These are phyloP conservation scores for Onychostoma macrolepis DNA, from an alignment of 2,113 vertebrate genomes.

Conservation along the genomic window DNA sequence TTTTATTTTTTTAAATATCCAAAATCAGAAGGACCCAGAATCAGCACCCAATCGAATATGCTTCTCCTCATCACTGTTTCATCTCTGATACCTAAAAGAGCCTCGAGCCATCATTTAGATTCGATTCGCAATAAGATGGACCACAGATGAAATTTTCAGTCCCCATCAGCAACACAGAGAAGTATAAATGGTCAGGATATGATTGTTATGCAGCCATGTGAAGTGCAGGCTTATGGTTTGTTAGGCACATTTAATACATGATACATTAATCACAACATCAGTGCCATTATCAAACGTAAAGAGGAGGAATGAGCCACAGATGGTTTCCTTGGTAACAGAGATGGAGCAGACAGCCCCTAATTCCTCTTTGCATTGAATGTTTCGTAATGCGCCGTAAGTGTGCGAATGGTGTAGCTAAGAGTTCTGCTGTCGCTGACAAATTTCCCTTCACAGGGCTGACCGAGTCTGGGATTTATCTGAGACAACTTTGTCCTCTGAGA, in stretches of 20 bases:
- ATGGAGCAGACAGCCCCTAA: conserved; percentile 60
- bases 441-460: conserved; percentile 16
- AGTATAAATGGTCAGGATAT: conserved; percentile 30
- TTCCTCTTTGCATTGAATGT: conserved; percentile 59
- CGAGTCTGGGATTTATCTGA: conserved; percentile 13
- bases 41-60: neutral
- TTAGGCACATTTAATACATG: conserved; percentile 70
- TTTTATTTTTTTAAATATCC: neutral
- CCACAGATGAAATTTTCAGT: neutral
- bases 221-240: conserved; percentile 59
- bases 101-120: neutral
- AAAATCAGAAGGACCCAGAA: neutral
- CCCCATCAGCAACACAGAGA: neutral
- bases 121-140: neutral
- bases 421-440: conserved; percentile 10
- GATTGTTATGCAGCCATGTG: conserved; percentile 52
- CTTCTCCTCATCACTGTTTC: neutral
- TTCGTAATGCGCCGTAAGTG: neutral
- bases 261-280: conserved; percentile 68
- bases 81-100: conserved; percentile 7
- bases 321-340: conserved; percentile 73
- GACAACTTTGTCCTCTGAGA: conserved; percentile 9
- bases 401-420: conserved; percentile 1
- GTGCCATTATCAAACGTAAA: conserved; percentile 65
- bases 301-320: conserved; percentile 58